These are phyloP conservation scores for Datnioides undecimradiatus DNA, from an alignment of 2,113 vertebrate species.

Conservation along the genomic window DNA sequence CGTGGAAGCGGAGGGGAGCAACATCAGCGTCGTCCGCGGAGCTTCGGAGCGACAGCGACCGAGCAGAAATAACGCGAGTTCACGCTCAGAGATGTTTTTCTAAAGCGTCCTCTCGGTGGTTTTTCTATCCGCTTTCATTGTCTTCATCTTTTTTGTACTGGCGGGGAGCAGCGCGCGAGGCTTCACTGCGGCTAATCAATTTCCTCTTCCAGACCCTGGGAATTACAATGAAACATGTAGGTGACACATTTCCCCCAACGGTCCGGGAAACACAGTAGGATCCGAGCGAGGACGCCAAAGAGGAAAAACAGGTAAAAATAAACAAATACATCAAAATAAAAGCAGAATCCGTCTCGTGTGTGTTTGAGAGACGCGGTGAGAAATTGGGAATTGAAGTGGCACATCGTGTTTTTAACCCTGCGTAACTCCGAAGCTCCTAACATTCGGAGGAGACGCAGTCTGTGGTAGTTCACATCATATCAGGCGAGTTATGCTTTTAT, in stretches of 20 bases:
- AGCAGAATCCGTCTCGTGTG: too few relatives aligned
- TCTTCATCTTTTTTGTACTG: neutral
- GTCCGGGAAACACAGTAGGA: slow-evolving; percentile 35
- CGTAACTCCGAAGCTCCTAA: slow-evolving; percentile 46
- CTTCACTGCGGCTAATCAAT: slow-evolving; percentile 63
- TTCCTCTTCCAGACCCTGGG: slow-evolving; percentile 53
- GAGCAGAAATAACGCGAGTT: slow-evolving; percentile 21
- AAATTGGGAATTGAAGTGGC: neutral
- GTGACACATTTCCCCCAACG: slow-evolving; percentile 55
- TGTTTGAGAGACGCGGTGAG: neutral
- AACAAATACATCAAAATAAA: too few relatives aligned
- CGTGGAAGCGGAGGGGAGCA: slow-evolving; percentile 27
- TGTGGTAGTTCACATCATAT: neutral
- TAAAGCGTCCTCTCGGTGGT: slow-evolving; percentile 12
- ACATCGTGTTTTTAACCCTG: slow-evolving; percentile 2
- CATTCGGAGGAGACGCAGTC: neutral
- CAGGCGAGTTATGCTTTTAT: neutral
- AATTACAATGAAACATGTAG: slow-evolving; percentile 78
- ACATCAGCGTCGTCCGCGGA: slow-evolving; percentile 34
- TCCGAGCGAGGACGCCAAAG: neutral
- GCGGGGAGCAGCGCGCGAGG: slow-evolving; percentile 1
- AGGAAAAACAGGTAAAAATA: slow-evolving; percentile 53
- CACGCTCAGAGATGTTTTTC: neutral
- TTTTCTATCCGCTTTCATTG: slow-evolving; percentile 34
- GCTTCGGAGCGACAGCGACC: slow-evolving; percentile 34